Percentiles rank a stretch among this genome's conserved stretches.
Evolutionary conservation across 1,140 invertebrate genomes (phyloP).

Genomic region (Brachionus manjavacas): DNA sequence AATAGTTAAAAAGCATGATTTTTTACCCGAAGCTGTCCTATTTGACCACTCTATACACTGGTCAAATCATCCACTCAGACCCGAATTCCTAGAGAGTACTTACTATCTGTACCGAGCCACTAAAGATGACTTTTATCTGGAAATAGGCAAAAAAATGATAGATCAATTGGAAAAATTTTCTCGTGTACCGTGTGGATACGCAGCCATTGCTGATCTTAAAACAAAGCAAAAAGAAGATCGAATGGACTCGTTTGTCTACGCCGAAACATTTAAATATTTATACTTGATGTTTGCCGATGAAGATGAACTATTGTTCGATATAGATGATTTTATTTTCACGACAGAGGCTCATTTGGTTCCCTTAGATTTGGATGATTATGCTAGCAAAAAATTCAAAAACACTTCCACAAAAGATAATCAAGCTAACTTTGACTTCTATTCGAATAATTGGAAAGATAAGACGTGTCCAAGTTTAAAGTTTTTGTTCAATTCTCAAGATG

Average conservation of each 20-base stretch:
- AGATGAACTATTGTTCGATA: conserved; percentile 75
- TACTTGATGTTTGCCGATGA: conserved; percentile 87
- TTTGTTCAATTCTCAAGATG: background rate
- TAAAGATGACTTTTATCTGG: conserved; percentile 86
- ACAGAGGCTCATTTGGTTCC: conserved; percentile 94
- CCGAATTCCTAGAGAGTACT: conserved; percentile 95
- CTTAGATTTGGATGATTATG: background rate
- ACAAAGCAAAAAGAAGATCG: conserved; percentile 82
- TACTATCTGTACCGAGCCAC: conserved; percentile 93
- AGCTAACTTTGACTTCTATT: background rate
- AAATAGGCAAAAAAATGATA: conserved; percentile 84
- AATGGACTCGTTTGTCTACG: conserved; percentile 95
- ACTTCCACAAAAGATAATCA: background rate
- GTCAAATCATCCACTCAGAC: conserved; percentile 91
- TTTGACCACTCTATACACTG: conserved; percentile 75
- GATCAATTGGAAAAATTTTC: conserved; percentile 82
- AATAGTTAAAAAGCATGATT: conserved; percentile 87
- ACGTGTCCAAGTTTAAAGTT: conserved; percentile 7
- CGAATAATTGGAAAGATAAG: conserved; percentile 7
- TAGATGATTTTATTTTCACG: conserved; percentile 94
- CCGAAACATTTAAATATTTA: conserved; percentile 95
- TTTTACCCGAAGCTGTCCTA: conserved; percentile 75
- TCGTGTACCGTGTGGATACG: conserved; percentile 87
- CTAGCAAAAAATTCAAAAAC: background rate
- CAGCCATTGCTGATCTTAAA: conserved; percentile 89